Evolutionary conservation across 2,113 vertebrate species (phyloP).

Genomic region (Trematocara zebra): DNA sequence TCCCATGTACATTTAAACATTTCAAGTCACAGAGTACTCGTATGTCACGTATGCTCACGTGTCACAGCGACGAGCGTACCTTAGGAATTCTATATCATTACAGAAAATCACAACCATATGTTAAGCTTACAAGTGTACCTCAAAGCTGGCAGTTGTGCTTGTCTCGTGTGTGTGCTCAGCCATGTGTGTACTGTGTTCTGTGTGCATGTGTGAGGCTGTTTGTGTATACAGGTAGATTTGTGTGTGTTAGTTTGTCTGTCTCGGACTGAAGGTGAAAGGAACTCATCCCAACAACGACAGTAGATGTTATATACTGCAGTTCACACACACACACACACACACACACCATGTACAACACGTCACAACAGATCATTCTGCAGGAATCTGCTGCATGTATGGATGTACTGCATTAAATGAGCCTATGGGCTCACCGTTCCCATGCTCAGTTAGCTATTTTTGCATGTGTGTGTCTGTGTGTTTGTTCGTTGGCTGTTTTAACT

Average conservation of each 20-base stretch:
- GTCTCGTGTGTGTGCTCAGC: background rate
- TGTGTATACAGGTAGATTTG: background rate
- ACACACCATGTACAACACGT: background rate
- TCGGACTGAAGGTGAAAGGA: background rate
- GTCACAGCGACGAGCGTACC: background rate
- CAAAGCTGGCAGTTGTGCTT: background rate
- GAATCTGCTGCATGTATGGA: conserved; percentile 15
- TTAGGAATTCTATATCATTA: background rate
- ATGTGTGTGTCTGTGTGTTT: background rate
- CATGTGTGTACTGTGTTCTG: background rate
- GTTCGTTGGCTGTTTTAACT: background rate
- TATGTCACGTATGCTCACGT: background rate
- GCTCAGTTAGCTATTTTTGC: background rate
- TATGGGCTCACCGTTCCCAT: background rate
- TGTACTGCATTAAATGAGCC: background rate
- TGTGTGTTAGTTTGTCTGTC: background rate
- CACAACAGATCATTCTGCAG: conserved; percentile 19
- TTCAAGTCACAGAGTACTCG: background rate
- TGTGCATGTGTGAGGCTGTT: background rate
- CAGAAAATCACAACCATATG: background rate
- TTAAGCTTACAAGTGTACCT: background rate
- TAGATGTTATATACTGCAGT: background rate
- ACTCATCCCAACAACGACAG: background rate
- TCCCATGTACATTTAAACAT: background rate
- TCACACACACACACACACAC: background rate